Evolutionary conservation across 2,888 invertebrate species (phyloP).

Genomic region (Drosophila fulvimacula): DNA sequence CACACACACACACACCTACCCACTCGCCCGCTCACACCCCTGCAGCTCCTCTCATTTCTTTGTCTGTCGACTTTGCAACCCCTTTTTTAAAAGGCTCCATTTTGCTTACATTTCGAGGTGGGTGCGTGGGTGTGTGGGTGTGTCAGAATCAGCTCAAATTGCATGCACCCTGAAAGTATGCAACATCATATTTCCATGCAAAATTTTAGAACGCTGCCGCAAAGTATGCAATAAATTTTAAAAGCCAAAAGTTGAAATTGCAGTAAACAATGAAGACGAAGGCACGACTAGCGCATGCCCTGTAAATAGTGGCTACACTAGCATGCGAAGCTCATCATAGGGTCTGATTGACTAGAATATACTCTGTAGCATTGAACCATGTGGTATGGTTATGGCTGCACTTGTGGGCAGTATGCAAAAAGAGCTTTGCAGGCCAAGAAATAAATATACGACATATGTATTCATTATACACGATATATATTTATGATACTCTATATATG

Average conservation of each 20-base stretch:
- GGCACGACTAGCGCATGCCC: not conserved
- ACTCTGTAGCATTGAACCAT: no score
- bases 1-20: not conserved
- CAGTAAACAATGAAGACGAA: no score
- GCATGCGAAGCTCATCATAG: not conserved
- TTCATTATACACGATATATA: no score
- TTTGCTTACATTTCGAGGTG: slow-evolving; percentile 9
- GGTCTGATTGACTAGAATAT: not conserved
- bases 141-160: slow-evolving; percentile 24
- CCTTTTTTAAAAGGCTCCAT: slow-evolving; percentile 17
- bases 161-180: slow-evolving; percentile 29
- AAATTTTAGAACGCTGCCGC: slow-evolving; percentile 18
- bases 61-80: slow-evolving; percentile 45
- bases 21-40: not conserved
- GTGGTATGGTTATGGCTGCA: no score
- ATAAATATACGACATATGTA: no score
- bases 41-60: slow-evolving; percentile 4
- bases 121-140: not conserved
- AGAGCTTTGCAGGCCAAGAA: no score
- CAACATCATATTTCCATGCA: slow-evolving; percentile 6
- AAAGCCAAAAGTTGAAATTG: not conserved
- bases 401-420: no score
- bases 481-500: no score
- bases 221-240: slow-evolving; percentile 40
- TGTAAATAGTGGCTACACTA: not conserved